Base-by-base conservation (phyloP, 1,140 invertebrate genomes). In the Ptiloglossa arizonensis region DNA sequence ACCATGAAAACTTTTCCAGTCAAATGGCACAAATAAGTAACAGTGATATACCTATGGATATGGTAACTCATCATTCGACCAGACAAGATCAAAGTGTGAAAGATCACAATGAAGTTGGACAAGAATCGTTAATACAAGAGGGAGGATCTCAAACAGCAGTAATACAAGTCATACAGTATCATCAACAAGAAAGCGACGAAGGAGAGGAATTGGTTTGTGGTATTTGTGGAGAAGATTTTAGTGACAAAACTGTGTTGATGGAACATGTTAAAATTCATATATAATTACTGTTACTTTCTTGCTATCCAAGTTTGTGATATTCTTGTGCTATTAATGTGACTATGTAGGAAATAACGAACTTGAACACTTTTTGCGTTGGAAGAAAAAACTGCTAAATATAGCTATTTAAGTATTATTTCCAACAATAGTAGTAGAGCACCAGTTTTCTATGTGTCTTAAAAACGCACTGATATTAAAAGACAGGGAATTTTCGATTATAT, bases 201-300 rank as follows among this genome's bases (percentile, higher is more conserved):
- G 85, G 68, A 35, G 85, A 84, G 13, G 87, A 89, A 70, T 79
- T 89, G 35, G 73, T 87, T 15, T 93, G 92, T 64, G 89, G 88
- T 11, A 91, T 93, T 70, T 93, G 92, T 52, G 92, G 90, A 1
- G 89, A 91, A 70, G 89, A 89, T 52, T 93, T 92, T 78, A 74
- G 82, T 22, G 86, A 90, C 35, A 92, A 92, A 79, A 84, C 81
- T 54, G 83, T 87, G 35, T 82, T 93, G 9, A 93, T 92, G 89
- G 91, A 91, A 57, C 92, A 93, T 70, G 90, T 93, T 24, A 92
- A 92, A 72, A 89, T 88, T 80, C 92, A 93, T 70, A 91, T 93
- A 83, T 91, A 92, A 89, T 81, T 80, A 57, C 54, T 17, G 57
- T 62, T 78, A 66, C 24, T 46, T 76, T 74, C 66, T 86, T 68